phyloP scores from a whole-genome alignment of 2,888 invertebrate species.

The Nomada ferruginata region DNA sequence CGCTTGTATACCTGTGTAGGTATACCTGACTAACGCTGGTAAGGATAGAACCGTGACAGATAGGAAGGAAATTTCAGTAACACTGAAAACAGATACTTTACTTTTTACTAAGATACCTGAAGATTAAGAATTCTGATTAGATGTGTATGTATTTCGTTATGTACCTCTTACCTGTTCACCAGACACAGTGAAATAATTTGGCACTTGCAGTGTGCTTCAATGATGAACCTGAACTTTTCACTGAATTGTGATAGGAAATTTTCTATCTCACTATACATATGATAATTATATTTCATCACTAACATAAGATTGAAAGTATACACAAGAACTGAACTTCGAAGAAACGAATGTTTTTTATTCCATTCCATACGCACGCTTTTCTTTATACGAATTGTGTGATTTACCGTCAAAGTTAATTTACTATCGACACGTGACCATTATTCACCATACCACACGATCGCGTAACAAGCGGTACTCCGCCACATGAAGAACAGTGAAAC shows the following conservation, averaged over 20 bases:
- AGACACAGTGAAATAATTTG: background rate
- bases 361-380: slow-evolving; percentile 25
- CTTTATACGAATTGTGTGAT: slow-evolving; percentile 45
- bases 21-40: background rate
- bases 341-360: slow-evolving; percentile 5
- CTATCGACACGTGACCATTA: slow-evolving; percentile 43
- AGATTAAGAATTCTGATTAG: too few relatives aligned
- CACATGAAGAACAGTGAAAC: slow-evolving; percentile 1
- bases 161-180: background rate
- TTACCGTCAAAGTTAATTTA: slow-evolving; percentile 59
- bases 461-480: slow-evolving; percentile 39
- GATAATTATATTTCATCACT: background rate
- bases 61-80: background rate
- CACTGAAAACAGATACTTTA: background rate
- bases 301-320: background rate
- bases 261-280: too few relatives aligned
- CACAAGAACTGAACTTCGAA: background rate
- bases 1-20: background rate
- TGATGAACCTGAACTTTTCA: background rate
- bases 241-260: background rate
- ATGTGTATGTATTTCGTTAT: background rate
- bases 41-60: background rate
- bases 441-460: slow-evolving; percentile 13
- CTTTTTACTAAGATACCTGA: background rate
- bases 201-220: background rate